Evolutionary conservation across 2,888 invertebrate species (phyloP).

Genomic region (Pammene fasciana): DNA sequence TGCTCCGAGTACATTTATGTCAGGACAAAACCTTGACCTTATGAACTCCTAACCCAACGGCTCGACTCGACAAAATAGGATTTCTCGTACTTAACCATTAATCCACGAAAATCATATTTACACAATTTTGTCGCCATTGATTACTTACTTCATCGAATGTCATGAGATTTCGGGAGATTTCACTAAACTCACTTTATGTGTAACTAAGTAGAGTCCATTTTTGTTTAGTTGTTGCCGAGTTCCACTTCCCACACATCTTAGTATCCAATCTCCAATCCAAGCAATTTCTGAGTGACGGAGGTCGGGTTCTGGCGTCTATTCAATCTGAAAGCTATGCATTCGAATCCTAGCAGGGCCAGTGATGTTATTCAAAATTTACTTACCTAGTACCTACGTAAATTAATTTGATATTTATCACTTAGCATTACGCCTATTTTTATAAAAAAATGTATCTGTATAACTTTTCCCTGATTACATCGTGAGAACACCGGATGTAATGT

Average conservation of each 20-base stretch:
- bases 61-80: background rate
- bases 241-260: constrained; percentile 6
- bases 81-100: background rate
- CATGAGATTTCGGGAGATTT: background rate
- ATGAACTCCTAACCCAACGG: background rate
- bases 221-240: background rate
- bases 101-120: background rate
- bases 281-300: background rate
- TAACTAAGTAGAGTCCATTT: background rate
- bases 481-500: too few relatives aligned
- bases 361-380: too few relatives aligned
- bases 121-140: constrained; percentile 1
- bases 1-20: background rate
- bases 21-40: background rate
- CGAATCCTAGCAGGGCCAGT: too few relatives aligned
- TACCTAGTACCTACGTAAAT: too few relatives aligned
- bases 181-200: background rate
- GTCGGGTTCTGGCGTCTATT: too few relatives aligned
- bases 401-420: too few relatives aligned
- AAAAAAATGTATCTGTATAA: too few relatives aligned
- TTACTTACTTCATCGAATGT: background rate
- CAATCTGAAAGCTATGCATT: too few relatives aligned
- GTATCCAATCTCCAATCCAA: background rate
- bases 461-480: too few relatives aligned
- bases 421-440: too few relatives aligned